phyloP scores from a whole-genome alignment of 2,797 vertebrate genomes.

The Coregonus sp. region DNA sequence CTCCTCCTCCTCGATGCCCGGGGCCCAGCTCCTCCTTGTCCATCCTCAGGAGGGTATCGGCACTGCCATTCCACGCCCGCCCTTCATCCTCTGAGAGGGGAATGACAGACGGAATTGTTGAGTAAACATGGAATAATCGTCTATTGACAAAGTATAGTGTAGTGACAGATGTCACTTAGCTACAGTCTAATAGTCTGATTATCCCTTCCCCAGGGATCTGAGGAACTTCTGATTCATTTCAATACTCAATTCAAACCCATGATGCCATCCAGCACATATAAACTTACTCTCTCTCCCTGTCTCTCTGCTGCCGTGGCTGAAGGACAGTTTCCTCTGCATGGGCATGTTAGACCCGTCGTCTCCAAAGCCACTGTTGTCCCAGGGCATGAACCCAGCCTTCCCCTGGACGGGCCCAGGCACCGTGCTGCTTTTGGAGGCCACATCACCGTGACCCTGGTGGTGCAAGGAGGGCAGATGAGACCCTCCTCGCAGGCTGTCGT shows the following conservation, averaged over 20 bases:
- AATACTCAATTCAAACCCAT: background rate
- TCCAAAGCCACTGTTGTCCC: conserved; percentile 77
- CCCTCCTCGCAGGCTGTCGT: conserved; percentile 82
- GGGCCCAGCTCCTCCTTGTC: conserved; percentile 79
- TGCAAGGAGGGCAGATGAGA: conserved; percentile 72
- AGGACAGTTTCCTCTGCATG: conserved; percentile 85
- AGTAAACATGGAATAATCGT: background rate
- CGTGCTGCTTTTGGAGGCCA: conserved; percentile 66
- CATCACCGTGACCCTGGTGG: conserved; percentile 62
- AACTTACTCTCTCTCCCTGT: conserved; percentile 84
- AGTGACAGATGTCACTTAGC: background rate
- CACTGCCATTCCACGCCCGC: conserved; percentile 80
- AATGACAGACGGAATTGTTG: background rate
- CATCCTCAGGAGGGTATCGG: conserved; percentile 74
- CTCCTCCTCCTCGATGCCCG: conserved; percentile 46
- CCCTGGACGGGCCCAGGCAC: conserved; percentile 69
- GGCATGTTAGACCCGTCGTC: conserved; percentile 83
- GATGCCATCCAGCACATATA: conserved; percentile 41
- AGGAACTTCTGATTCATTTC: background rate
- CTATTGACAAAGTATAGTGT: background rate
- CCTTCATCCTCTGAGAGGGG: conserved; percentile 76
- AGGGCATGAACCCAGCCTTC: conserved; percentile 77
- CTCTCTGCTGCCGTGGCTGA: conserved; percentile 83
- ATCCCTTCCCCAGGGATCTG: background rate
- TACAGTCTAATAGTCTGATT: background rate